These are phyloP conservation scores for Drosophila orena DNA, from an alignment of 1,140 invertebrate genomes.

Conservation along the genomic window DNA sequence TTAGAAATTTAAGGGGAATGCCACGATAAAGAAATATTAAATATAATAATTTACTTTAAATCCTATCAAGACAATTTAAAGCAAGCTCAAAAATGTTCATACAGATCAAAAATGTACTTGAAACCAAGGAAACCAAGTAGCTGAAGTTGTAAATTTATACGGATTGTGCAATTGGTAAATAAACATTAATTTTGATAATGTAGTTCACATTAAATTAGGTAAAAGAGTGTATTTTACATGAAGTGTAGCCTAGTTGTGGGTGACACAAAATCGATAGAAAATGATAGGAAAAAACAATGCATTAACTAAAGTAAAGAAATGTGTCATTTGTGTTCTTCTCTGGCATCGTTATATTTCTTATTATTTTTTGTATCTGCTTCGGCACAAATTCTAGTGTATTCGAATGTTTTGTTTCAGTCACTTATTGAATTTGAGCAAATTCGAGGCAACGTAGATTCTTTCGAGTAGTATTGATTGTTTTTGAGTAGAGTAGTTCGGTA, in stretches of 20 bases:
- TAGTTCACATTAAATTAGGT: slow-evolving; percentile 35
- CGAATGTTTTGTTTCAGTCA: slow-evolving; percentile 29
- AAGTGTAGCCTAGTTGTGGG: slow-evolving; percentile 34
- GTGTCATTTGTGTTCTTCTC: slow-evolving; percentile 21
- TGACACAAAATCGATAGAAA: slow-evolving; percentile 56
- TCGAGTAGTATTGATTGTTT: slow-evolving; percentile 33
- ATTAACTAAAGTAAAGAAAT: slow-evolving; percentile 20
- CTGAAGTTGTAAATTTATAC: slow-evolving; percentile 54
- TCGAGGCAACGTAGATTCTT: slow-evolving; percentile 45
- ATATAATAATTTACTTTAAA: slow-evolving; percentile 10
- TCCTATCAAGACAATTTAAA: slow-evolving; percentile 31
- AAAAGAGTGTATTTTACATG: slow-evolving; percentile 41
- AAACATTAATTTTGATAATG: slow-evolving; percentile 41
- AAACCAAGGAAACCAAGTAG: slow-evolving; percentile 63
- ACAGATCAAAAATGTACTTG: slow-evolving; percentile 30
- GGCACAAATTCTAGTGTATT: slow-evolving; percentile 47
- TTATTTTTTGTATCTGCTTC: slow-evolving; percentile 8
- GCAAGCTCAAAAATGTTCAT: slow-evolving; percentile 46
- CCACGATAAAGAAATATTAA: slow-evolving; percentile 1
- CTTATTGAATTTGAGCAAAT: slow-evolving; percentile 26
- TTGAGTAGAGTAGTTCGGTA: slow-evolving; percentile 59
- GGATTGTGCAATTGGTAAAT: slow-evolving; percentile 45
- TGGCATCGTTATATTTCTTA: slow-evolving; percentile 24
- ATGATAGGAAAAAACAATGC: slow-evolving; percentile 25
- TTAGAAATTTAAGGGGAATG: slow-evolving; percentile 34